phyloP scores from a whole-genome alignment of 37 sponge, comb jelly and placozoan species.

The Diacarnus erythraeanus region DNA sequence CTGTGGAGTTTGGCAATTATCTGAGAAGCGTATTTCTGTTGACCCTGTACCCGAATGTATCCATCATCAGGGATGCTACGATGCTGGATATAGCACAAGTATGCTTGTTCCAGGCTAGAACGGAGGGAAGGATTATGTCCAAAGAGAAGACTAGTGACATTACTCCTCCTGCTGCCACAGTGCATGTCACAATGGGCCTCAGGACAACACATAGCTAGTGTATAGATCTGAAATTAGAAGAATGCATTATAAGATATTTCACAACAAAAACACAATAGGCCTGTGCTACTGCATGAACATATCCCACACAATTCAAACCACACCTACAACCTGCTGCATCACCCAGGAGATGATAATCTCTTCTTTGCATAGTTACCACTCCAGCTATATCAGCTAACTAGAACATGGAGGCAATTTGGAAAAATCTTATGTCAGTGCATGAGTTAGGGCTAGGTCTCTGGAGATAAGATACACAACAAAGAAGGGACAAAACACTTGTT shows the following conservation, averaged over 20 bases:
- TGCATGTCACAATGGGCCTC: background rate
- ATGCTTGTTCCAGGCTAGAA: background rate
- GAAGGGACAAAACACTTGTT: too few species aligned
- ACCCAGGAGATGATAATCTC: too few species aligned
- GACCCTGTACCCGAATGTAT: background rate
- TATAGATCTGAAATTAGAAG: background rate
- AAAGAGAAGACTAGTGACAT: background rate
- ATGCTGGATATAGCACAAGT: background rate
- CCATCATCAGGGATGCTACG: background rate
- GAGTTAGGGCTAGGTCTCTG: too few species aligned
- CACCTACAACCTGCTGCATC: too few species aligned
- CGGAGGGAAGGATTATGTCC: background rate
- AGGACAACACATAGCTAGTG: slow-evolving; percentile 1
- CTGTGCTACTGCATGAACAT: background rate
- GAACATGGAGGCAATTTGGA: too few species aligned
- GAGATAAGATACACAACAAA: too few species aligned
- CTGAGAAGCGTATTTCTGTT: background rate
- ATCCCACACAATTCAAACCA: background rate
- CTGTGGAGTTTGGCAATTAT: slow-evolving; percentile 21
- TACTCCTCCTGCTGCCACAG: background rate
- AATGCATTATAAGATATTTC: background rate
- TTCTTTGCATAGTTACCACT: too few species aligned
- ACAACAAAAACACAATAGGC: background rate
- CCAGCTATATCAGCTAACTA: too few species aligned
- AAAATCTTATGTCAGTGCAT: too few species aligned